A percentile compares a stretch with the other conserved stretches of the same genome.
Evolutionary conservation across 2,888 invertebrate species (phyloP).

Genomic region (Griposia aprilina): DNA sequence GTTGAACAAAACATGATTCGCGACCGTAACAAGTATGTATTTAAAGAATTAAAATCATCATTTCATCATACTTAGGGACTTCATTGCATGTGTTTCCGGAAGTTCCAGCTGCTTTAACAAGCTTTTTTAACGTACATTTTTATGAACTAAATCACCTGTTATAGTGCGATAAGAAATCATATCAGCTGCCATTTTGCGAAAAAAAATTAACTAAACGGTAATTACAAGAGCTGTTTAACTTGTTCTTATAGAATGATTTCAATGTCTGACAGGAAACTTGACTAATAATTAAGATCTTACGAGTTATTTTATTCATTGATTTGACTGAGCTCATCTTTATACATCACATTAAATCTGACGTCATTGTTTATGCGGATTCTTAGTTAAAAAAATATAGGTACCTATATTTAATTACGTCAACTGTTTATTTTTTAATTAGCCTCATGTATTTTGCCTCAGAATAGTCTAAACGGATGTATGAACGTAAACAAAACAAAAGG

Average conservation of each 20-base stretch:
- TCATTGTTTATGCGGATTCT: slow-evolving; percentile 7
- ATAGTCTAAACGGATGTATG: neutral
- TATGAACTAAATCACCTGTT: slow-evolving; percentile 4
- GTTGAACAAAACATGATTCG: too few relatives aligned
- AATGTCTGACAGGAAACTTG: slow-evolving; percentile 25
- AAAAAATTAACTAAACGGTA: slow-evolving; percentile 3
- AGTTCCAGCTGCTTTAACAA: slow-evolving; percentile 22
- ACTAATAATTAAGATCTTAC: slow-evolving; percentile 26
- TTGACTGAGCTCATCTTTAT: slow-evolving; percentile 42
- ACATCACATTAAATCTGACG: slow-evolving; percentile 16
- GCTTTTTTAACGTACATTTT: slow-evolving; percentile 9
- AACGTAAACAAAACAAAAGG: too few relatives aligned
- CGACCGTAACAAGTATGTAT: too few relatives aligned
- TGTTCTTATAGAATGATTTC: slow-evolving; percentile 19
- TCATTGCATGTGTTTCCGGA: slow-evolving; percentile 22
- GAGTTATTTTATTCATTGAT: slow-evolving; percentile 32
- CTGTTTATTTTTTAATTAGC: neutral
- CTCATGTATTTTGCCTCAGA: too few relatives aligned
- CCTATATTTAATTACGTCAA: neutral
- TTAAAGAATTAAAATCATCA: too few relatives aligned
- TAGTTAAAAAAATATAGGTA: slow-evolving; percentile 7
- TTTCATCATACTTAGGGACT: neutral
- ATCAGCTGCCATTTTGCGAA: slow-evolving; percentile 13
- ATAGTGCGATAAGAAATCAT: neutral
- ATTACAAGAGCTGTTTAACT: slow-evolving; percentile 25